Evolutionary conservation across 1,140 invertebrate species (phyloP).

Genomic region (Acromyrmex charruanus): DNA sequence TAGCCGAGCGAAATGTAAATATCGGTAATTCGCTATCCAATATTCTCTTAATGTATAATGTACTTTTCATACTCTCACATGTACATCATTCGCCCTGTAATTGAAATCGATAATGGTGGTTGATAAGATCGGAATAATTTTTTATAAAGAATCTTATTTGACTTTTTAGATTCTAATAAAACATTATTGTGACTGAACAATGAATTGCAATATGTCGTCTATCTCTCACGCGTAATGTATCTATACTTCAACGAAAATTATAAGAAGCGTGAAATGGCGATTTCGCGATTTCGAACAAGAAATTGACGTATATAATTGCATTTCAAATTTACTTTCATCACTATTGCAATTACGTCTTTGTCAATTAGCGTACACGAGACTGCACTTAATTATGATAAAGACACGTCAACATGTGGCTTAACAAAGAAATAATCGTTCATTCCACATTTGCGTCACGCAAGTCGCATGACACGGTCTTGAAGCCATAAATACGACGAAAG

Average conservation of each 20-base stretch:
- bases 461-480: conserved; percentile 29
- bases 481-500: conserved; percentile 6
- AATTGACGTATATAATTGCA: conserved; percentile 55
- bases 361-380: conserved; percentile 70
- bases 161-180: background rate
- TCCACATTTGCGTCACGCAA: conserved; percentile 53
- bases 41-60: conserved; percentile 45
- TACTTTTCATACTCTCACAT: background rate
- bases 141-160: background rate
- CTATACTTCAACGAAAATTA: background rate
- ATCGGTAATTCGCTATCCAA: no score
- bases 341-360: conserved; percentile 65
- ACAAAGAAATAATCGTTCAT: conserved; percentile 69
- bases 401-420: conserved; percentile 64
- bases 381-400: conserved; percentile 76
- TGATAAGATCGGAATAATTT: background rate
- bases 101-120: conserved; percentile 20
- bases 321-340: conserved; percentile 73
- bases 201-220: background rate
- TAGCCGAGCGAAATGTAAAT: no score
- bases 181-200: background rate
- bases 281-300: background rate
- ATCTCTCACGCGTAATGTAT: background rate
- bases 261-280: background rate
- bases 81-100: background rate